These are phyloP conservation scores for Acinonyx jubatus DNA, from an alignment of 2,113 vertebrate species.

Conservation along the genomic window DNA sequence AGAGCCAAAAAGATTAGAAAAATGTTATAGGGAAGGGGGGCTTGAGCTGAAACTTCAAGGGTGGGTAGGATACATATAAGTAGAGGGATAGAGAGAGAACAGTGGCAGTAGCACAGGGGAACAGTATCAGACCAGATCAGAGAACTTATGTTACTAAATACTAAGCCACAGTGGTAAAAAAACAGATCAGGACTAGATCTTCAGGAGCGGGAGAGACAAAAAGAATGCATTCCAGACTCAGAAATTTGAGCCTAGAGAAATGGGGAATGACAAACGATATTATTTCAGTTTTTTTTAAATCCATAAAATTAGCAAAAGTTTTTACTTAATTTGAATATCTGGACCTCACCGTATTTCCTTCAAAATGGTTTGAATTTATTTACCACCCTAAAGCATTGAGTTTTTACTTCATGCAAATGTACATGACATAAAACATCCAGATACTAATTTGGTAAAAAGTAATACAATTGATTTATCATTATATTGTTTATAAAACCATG, in stretches of 20 bases:
- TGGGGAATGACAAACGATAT: background rate
- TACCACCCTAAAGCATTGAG: background rate
- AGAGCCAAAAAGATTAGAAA: background rate
- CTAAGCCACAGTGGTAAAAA: background rate
- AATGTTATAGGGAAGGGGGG: background rate
- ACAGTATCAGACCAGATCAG: background rate
- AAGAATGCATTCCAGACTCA: background rate
- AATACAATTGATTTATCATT: background rate
- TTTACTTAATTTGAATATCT: conserved; percentile 27
- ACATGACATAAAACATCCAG: background rate
- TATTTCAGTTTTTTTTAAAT: background rate
- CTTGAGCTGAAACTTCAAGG: background rate
- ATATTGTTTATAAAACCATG: background rate
- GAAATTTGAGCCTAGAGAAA: background rate
- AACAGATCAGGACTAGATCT: background rate
- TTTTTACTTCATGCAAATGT: background rate
- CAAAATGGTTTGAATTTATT: conserved; percentile 2
- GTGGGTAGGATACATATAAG: background rate
- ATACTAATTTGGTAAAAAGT: background rate
- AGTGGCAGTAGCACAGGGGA: background rate
- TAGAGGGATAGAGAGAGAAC: background rate
- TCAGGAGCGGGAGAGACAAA: background rate
- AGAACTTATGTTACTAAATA: background rate
- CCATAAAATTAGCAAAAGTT: background rate
- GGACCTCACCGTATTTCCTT: background rate